Base-by-base conservation (phyloP, 2,113 vertebrate genomes). In the Pholis gunnellus region DNA sequence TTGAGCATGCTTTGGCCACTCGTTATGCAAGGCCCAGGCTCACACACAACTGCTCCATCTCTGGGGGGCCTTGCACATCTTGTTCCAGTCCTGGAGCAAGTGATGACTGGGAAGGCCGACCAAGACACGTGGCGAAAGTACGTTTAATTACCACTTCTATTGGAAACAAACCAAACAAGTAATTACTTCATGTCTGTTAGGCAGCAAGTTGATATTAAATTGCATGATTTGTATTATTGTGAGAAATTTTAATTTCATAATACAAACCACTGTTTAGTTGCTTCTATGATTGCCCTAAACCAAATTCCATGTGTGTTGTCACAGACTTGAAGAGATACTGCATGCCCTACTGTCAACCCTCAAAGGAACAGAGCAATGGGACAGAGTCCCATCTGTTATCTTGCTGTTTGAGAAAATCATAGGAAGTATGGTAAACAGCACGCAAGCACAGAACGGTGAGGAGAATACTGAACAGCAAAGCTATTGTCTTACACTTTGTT, bases 81-180 rank as follows among this genome's bases (percentile, higher is more conserved):
- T 14, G 48, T 75, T 48, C 78, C 82, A 1, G 31, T 92, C n/a
- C 69, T 96, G 59, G 40, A 92, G 50, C 81, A 94, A 64, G 34
- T 96, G 65, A 46, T 94, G 34, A 90, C 74, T 14, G 89, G 87
- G 3, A 48, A 71, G 4, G 90, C 89, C 27, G 73, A 94, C 74
- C 72, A 91, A 57, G 29, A 70, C 34, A 94, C 87, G 8, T 95
- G 95, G 94, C 22, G 89, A 31, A 92, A 79, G 95, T 95, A 89
- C 20, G 82, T 72, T 14, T 38, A 36, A 72, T 64, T 46, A 9
- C 7, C 10, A 27, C 34, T 14, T 22, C 1, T 7, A 50, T 42
- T 69, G 38, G 14, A 57, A 72, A 59, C 14, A 79, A 36, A 66
- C 3, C 46, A 46, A 72, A 59, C 20, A 25, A 44, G 13, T 66